Evolutionary conservation across 1,140 invertebrate species (phyloP).

Genomic region (Drosophila bipectinata): DNA sequence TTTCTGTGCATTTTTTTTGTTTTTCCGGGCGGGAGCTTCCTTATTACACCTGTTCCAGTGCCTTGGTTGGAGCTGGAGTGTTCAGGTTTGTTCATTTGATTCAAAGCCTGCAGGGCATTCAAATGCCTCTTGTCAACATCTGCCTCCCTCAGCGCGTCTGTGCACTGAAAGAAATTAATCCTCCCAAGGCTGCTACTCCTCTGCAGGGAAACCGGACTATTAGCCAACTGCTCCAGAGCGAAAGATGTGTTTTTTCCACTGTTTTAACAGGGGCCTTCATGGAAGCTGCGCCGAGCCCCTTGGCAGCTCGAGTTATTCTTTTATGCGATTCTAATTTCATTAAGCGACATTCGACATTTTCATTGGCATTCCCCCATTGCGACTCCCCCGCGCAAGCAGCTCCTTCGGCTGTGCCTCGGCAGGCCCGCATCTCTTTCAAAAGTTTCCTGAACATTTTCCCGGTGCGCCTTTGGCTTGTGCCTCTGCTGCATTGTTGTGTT

Average conservation of each 20-base stretch:
- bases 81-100: slow-evolving; percentile 39
- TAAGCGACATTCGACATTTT: slow-evolving; percentile 78
- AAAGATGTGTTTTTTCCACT: not conserved
- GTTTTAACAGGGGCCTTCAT: slow-evolving; percentile 23
- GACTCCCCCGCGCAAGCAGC: not conserved
- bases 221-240: too few species aligned
- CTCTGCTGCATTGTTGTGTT: slow-evolving; percentile 65
- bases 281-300: slow-evolving; percentile 23
- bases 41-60: slow-evolving; percentile 62
- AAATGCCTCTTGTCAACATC: slow-evolving; percentile 70
- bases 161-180: slow-evolving; percentile 3
- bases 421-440: slow-evolving; percentile 34
- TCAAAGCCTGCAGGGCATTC: slow-evolving; percentile 59
- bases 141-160: slow-evolving; percentile 14
- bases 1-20: slow-evolving; percentile 27
- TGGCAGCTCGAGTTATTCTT: slow-evolving; percentile 72
- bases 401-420: not conserved
- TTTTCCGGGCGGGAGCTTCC: slow-evolving; percentile 46
- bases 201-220: too few species aligned
- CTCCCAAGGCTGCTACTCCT: too few species aligned
- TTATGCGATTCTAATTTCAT: slow-evolving; percentile 82
- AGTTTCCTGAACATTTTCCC: slow-evolving; percentile 74
- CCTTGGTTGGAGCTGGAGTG: not conserved
- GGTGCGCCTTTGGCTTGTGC: slow-evolving; percentile 39
- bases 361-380: slow-evolving; percentile 3